Evolutionary conservation across 2,797 vertebrate species (phyloP).

Genomic region (Darevskia mixta): DNA sequence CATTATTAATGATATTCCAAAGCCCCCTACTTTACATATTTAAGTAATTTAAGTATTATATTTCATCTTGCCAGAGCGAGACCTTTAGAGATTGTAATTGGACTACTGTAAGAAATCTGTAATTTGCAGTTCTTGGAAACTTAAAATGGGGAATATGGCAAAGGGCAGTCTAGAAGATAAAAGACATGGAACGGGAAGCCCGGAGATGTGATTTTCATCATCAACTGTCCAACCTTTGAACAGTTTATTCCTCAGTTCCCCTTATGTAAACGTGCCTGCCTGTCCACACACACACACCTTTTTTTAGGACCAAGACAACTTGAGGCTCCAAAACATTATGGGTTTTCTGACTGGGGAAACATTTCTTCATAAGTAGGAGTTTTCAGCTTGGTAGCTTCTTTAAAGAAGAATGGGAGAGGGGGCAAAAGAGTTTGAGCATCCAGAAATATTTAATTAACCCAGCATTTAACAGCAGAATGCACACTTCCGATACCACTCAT

Average conservation of each 20-base stretch:
- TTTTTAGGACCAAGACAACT: neutral
- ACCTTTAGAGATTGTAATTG: constrained; percentile 70
- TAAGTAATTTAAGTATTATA: constrained; percentile 61
- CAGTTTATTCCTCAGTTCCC: constrained; percentile 38
- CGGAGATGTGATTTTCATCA: constrained; percentile 32
- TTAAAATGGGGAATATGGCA: constrained; percentile 49
- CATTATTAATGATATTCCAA: constrained; percentile 59
- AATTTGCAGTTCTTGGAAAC: constrained; percentile 59
- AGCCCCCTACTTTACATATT: constrained; percentile 63
- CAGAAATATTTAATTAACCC: neutral
- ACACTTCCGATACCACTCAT: neutral
- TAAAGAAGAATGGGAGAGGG: neutral
- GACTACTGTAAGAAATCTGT: constrained; percentile 57
- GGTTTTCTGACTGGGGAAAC: neutral
- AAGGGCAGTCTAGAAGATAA: constrained; percentile 47
- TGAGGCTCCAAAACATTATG: neutral
- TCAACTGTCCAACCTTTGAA: constrained; percentile 2
- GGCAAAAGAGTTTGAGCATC: neutral
- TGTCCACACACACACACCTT: neutral
- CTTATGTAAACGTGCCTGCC: constrained; percentile 21
- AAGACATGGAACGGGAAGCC: constrained; percentile 31
- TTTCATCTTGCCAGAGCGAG: constrained; percentile 67
- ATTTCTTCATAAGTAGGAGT: neutral
- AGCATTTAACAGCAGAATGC: neutral
- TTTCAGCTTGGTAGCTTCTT: neutral